Evolutionary conservation across 1,140 invertebrate genomes (phyloP).

Genomic region (Drosophila ogumai): DNA sequence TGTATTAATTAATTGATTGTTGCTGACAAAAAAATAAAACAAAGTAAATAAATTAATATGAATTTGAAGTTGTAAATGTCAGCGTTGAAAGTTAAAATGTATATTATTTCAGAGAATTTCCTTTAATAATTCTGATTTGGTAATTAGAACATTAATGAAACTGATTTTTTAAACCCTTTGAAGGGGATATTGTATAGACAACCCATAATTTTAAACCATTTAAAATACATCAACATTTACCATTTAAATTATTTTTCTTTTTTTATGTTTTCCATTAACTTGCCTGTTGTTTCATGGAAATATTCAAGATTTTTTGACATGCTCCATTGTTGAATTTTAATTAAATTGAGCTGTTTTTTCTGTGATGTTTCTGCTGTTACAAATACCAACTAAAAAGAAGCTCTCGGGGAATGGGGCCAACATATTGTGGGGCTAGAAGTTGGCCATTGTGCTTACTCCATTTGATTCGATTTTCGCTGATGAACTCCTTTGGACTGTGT

Average conservation of each 20-base stretch:
- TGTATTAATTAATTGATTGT: conserved; percentile 1
- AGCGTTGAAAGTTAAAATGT: no score
- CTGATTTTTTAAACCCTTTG: no score
- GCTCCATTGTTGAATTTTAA: conserved; percentile 7
- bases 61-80: not conserved
- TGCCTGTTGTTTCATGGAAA: not conserved
- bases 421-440: conserved; percentile 28
- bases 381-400: conserved; percentile 9
- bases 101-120: not conserved
- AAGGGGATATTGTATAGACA: not conserved
- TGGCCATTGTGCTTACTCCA: conserved; percentile 21
- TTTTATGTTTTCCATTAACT: not conserved
- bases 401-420: conserved; percentile 10
- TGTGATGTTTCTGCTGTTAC: conserved; percentile 1
- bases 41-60: not conserved
- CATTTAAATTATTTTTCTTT: not conserved
- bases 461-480: conserved; percentile 34
- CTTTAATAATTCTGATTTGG: not conserved
- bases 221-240: not conserved
- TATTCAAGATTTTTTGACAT: not conserved
- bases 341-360: conserved; percentile 24
- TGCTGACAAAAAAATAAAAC: not conserved
- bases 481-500: conserved; percentile 25
- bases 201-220: not conserved
- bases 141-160: no score